Base-by-base conservation (phyloP, 2,797 vertebrate genomes). In the Semaprochilodus insignis region DNA sequence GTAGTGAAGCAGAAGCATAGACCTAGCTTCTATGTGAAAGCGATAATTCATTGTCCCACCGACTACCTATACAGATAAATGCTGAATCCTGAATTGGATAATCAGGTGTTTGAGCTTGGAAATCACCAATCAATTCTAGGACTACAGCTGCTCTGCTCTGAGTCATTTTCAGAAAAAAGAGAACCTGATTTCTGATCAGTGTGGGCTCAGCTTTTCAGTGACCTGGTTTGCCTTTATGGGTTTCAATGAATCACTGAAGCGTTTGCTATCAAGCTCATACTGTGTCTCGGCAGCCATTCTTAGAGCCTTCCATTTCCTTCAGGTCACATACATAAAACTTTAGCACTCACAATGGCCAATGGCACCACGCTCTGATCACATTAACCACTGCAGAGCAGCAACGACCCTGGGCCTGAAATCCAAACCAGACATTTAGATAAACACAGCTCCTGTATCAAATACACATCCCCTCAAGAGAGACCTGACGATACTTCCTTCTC, bases 201-300 rank as follows among this genome's bases (percentile, higher is more conserved):
- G 77, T 74, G 85, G 83, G 86, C 63, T 84, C 74, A 83, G 66
- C 44, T 65, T n/a, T 34, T 67, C 63, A 48, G 81, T 85, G 83
- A 87, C 85, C 85, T 79, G 80, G 76, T 74, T 78, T 63, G 87
- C 16, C 70, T 73, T 27, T 73, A 51, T 51, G 70, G 2, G 48
- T 19, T 73, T 54, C 70, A 73, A 19, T 54, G 23, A 73, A 73
- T 73, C 70, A 73, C 23, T 11, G 16, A 16, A 40, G 25, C 15
- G 11, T 25, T 6, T 25, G 48, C 48, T 54, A 27, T 17, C 14
- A 8, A 27, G 16, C 21, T 48, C 40, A 1, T 71, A 70, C 66
- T 40, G 66, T 70, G 66, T n/a, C 66, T 48, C 66, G n/a, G 66
- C 17, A 70, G 66, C 19, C 66, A 44, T 13, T 6, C 63, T 66